phyloP scores from a whole-genome alignment of 2,888 invertebrate genomes.

The Esperia sulphurella region DNA sequence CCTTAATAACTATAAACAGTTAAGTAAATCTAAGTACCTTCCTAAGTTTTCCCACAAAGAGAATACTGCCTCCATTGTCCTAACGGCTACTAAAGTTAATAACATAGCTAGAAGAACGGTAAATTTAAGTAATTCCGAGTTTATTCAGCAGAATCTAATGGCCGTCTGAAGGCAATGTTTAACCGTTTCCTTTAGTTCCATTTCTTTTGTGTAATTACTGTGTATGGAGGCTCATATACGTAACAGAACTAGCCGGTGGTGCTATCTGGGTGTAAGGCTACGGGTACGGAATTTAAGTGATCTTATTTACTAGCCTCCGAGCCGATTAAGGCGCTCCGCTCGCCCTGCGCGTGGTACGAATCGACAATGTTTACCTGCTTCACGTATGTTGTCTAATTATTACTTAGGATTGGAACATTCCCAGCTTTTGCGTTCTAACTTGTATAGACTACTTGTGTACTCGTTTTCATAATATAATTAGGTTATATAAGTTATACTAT shows the following conservation, averaged over 20 bases:
- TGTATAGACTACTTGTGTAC: too few species aligned
- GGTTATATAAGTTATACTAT: too few species aligned
- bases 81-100: conserved; percentile 38
- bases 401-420: conserved; percentile 26
- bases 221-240: conserved; percentile 57
- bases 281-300: conserved; percentile 73
- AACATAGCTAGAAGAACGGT: conserved; percentile 31
- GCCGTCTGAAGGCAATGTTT: conserved; percentile 43
- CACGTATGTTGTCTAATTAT: conserved; percentile 60
- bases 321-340: conserved; percentile 56
- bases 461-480: too few species aligned
- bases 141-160: conserved; percentile 39
- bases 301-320: conserved; percentile 63
- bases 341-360: conserved; percentile 57
- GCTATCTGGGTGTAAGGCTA: conserved; percentile 62
- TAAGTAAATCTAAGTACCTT: conserved; percentile 18
- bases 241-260: conserved; percentile 58
- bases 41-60: conserved; percentile 15
- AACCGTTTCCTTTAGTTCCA: conserved; percentile 50
- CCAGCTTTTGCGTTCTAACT: too few species aligned
- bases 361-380: conserved; percentile 55
- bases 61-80: conserved; percentile 22
- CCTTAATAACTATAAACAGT: conserved; percentile 23
- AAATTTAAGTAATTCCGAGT: conserved; percentile 42
- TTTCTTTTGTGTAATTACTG: conserved; percentile 72